phyloP scores from a whole-genome alignment of 2,888 invertebrate species.

The Drosophila recens region DNA sequence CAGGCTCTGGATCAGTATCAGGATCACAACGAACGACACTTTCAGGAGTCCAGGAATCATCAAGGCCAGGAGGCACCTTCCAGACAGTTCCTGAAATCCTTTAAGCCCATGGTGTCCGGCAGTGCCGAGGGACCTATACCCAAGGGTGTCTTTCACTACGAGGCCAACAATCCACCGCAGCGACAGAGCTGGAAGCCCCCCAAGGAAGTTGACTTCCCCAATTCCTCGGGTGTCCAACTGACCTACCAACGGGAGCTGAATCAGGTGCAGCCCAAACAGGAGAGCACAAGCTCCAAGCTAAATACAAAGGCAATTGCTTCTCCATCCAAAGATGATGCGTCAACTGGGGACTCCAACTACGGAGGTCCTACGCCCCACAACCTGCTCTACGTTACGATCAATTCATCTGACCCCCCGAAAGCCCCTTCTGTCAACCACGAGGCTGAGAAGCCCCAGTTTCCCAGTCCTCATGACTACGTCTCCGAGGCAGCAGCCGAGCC shows the following conservation, averaged over 20 bases:
- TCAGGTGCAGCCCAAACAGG: slow-evolving; percentile 21
- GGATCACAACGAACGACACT: neutral
- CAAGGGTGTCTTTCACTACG: slow-evolving; percentile 80
- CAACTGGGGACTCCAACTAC: slow-evolving; percentile 29
- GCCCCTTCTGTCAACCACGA: slow-evolving; percentile 10
- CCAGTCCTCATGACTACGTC: slow-evolving; percentile 75
- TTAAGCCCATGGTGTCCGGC: slow-evolving; percentile 72
- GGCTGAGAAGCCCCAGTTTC: slow-evolving; percentile 31
- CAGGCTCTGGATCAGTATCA: slow-evolving; percentile 38
- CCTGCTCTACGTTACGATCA: slow-evolving; percentile 74
- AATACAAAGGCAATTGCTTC: slow-evolving; percentile 65
- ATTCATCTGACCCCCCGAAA: slow-evolving; percentile 42
- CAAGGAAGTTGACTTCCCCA: slow-evolving; percentile 34
- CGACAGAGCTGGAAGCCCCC: slow-evolving; percentile 20
- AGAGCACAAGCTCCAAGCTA: slow-evolving; percentile 26
- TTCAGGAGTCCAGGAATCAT: slow-evolving; percentile 16
- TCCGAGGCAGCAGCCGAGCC: slow-evolving; percentile 68
- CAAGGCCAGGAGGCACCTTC: slow-evolving; percentile 78
- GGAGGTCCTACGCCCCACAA: slow-evolving; percentile 52
- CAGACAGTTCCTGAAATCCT: slow-evolving; percentile 82
- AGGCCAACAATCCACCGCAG: slow-evolving; percentile 49
- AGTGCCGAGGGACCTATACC: slow-evolving; percentile 53
- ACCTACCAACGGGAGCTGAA: slow-evolving; percentile 53
- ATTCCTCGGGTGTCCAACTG: slow-evolving; percentile 59
- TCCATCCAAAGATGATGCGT: neutral